phyloP scores from a whole-genome alignment of 2,888 invertebrate species.

The Tipula confusa region DNA sequence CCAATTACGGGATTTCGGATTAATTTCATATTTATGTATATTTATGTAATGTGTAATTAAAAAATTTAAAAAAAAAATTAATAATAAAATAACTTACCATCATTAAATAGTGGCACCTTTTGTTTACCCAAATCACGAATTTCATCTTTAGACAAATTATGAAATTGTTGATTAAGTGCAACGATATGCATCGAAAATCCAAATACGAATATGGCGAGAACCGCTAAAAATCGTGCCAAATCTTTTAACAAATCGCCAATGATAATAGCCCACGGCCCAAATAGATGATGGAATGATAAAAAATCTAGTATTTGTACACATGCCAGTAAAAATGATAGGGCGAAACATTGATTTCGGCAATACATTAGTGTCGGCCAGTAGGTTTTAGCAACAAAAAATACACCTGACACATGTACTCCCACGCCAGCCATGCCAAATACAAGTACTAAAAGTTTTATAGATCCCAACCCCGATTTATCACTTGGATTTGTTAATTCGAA shows the following conservation, averaged over 20 bases:
- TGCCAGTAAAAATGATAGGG: constrained; percentile 87
- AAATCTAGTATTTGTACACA: constrained; percentile 98
- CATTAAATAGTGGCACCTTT: constrained; percentile 62
- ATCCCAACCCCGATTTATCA: constrained; percentile 94
- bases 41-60: constrained; percentile 50
- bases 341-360: constrained; percentile 94
- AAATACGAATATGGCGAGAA: constrained; percentile 94
- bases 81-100: constrained; percentile 61
- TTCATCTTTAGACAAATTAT: constrained; percentile 61
- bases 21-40: constrained; percentile 33
- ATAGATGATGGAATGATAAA: constrained; percentile 96
- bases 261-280: constrained; percentile 99
- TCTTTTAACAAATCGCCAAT: constrained; percentile 94
- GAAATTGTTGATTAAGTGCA: constrained; percentile 91
- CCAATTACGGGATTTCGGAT: constrained; percentile 7
- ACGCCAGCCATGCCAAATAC: constrained; percentile 88
- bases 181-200: constrained; percentile 98
- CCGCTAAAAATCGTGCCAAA: constrained; percentile 93
- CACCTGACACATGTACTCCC: constrained; percentile 79
- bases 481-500: constrained; percentile 97
- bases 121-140: constrained; percentile 44
- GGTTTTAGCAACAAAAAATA: constrained; percentile 61
- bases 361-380: constrained; percentile 88
- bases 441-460: constrained; percentile 83
- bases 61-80: constrained; percentile 38